Evolutionary conservation across 2,113 vertebrate species (phyloP).

Genomic region (Leucopternis melanops): DNA sequence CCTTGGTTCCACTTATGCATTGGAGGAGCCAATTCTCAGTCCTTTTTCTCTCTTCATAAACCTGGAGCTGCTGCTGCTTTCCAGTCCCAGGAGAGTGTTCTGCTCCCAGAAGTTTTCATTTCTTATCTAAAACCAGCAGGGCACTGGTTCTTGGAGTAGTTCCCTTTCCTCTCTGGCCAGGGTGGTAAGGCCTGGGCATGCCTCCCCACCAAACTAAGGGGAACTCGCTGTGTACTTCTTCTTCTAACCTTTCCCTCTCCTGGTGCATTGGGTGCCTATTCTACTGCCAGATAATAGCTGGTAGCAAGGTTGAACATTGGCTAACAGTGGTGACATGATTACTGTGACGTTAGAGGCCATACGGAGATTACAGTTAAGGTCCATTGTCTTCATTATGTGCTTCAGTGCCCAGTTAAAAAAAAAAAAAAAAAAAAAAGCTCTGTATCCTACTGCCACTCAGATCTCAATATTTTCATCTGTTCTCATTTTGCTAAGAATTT

Average conservation of each 20-base stretch:
- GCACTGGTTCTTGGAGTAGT: background rate
- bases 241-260: background rate
- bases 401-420: background rate
- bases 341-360: background rate
- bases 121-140: background rate
- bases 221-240: background rate
- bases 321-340: background rate
- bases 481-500: background rate
- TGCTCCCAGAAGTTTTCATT: background rate
- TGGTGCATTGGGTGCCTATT: background rate
- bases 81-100: background rate
- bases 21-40: background rate
- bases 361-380: background rate
- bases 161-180: background rate
- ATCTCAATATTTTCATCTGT: background rate
- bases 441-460: background rate
- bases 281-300: background rate
- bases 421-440: background rate
- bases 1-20: too few relatives aligned
- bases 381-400: background rate
- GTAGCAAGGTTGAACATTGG: background rate
- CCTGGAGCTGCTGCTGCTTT: background rate
- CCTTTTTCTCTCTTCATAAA: background rate
- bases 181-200: background rate
- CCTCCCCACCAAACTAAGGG: background rate